phyloP scores from a whole-genome alignment of 1,140 invertebrate genomes.

The Drosophila elegans region DNA sequence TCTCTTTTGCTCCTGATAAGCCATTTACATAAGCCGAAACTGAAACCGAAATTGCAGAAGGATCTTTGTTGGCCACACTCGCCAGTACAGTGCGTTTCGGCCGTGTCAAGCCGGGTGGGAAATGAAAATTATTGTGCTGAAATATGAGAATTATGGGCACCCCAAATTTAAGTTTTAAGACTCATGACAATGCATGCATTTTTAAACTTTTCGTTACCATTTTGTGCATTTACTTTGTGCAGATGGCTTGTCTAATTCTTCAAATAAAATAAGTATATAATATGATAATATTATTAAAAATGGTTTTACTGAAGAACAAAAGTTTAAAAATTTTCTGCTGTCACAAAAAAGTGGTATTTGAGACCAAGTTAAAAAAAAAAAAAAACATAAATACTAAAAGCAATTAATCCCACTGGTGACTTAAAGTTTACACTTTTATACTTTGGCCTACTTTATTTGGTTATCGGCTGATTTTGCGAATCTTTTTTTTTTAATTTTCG shows the following conservation, averaged over 20 bases:
- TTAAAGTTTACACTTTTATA: not conserved
- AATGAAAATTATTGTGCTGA: slow-evolving; percentile 12
- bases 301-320: too few relatives aligned
- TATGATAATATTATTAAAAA: too few relatives aligned
- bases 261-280: too few relatives aligned
- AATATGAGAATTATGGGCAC: not conserved
- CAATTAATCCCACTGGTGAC: not conserved
- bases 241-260: too few relatives aligned
- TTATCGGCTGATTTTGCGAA: not conserved
- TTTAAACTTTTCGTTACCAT: too few relatives aligned
- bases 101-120: slow-evolving; percentile 1
- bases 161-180: not conserved
- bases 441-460: not conserved
- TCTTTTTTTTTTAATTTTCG: slow-evolving; percentile 8
- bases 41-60: slow-evolving; percentile 46
- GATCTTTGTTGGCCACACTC: slow-evolving; percentile 24
- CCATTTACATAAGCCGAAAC: slow-evolving; percentile 72
- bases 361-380: too few relatives aligned
- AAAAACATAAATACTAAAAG: not conserved
- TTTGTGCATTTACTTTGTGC: too few relatives aligned
- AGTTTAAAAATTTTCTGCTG: too few relatives aligned
- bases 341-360: too few relatives aligned
- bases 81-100: slow-evolving; percentile 15
- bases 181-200: too few relatives aligned
- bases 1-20: slow-evolving; percentile 50